phyloP scores from a whole-genome alignment of 2,888 invertebrate genomes.

The Leistus spinibarbis region DNA sequence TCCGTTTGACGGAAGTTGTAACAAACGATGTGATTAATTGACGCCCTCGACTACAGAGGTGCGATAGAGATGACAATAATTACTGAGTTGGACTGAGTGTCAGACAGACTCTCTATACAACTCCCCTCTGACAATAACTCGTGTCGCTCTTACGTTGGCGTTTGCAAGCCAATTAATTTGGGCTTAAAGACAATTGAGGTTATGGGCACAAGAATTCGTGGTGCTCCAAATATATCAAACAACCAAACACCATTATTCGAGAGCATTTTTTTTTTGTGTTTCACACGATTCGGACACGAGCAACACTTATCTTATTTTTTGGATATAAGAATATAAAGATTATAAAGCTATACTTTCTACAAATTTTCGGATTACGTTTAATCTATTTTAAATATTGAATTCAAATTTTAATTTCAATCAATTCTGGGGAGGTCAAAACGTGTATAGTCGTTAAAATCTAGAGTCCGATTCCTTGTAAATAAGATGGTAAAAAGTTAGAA shows the following conservation, averaged over 20 bases:
- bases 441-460: too few relatives aligned
- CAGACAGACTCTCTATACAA: background rate
- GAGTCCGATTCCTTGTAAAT: too few relatives aligned
- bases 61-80: background rate
- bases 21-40: constrained; percentile 6
- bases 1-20: constrained; percentile 5
- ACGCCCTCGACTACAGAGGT: background rate
- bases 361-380: too few relatives aligned
- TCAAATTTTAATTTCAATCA: too few relatives aligned
- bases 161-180: background rate
- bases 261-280: background rate
- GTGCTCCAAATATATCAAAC: background rate
- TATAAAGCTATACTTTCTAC: too few relatives aligned
- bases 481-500: too few relatives aligned
- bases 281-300: background rate
- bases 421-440: too few relatives aligned
- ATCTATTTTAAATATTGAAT: too few relatives aligned
- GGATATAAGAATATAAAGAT: too few relatives aligned
- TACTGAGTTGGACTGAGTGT: background rate
- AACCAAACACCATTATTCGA: background rate
- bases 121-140: background rate
- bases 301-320: too few relatives aligned
- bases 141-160: background rate
- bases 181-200: background rate
- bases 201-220: background rate